Percentiles rank a stretch among this genome's conserved stretches.
Conservation (phyloP, 2,113 vertebrate species). For the Suncus etruscus region DNA sequence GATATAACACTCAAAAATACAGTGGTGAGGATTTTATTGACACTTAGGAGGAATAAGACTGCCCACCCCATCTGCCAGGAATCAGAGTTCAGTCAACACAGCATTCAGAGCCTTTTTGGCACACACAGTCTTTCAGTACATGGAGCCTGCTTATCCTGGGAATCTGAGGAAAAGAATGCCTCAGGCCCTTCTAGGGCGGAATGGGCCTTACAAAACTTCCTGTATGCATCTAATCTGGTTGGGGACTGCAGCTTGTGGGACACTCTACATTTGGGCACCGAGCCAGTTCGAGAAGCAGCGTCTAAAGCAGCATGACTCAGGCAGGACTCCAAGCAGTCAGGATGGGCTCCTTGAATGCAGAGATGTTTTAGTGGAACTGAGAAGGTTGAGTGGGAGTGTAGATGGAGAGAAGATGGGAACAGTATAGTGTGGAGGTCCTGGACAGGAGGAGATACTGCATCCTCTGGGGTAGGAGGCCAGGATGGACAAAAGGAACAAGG, state of each 20-base stretch:
- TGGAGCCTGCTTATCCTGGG: neutral
- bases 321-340: neutral
- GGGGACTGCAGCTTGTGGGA: neutral
- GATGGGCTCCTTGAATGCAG: neutral
- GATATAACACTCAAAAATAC: neutral
- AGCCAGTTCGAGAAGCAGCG: neutral
- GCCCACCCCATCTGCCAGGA: neutral
- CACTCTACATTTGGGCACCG: neutral
- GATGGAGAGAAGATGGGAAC: neutral
- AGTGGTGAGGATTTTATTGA: neutral
- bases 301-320: neutral
- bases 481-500: neutral
- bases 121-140: neutral
- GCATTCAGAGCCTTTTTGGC: neutral
- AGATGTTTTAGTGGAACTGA: neutral
- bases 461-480: neutral
- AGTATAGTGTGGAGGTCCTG: neutral
- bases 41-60: neutral
- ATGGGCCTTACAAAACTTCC: neutral
- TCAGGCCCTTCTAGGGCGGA: neutral
- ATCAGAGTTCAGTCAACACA: neutral
- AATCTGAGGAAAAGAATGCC: neutral
- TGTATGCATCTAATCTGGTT: neutral
- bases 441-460: neutral
- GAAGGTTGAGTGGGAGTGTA: neutral